phyloP scores from a whole-genome alignment of 2,888 invertebrate genomes.

The Tenthredo distinguenda region DNA sequence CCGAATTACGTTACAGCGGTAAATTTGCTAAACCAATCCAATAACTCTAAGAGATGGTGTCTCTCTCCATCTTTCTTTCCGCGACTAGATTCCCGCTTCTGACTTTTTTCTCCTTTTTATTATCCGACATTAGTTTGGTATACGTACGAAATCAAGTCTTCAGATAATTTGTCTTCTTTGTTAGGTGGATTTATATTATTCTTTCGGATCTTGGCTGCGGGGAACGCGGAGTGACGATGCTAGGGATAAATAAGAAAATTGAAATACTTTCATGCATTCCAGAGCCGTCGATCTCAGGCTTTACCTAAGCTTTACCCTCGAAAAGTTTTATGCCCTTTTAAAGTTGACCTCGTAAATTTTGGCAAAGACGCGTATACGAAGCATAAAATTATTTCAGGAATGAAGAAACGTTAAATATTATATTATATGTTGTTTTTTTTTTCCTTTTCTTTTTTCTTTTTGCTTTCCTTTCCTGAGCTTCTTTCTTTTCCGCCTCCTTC shows the following conservation, averaged over 20 bases:
- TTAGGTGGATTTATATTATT: slow-evolving; percentile 6
- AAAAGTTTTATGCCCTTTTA: slow-evolving; percentile 5
- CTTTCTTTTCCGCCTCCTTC: not conserved
- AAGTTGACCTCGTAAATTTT: slow-evolving; percentile 36
- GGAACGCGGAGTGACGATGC: not conserved
- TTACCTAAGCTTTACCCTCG: not conserved
- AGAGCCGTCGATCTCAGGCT: slow-evolving; percentile 6
- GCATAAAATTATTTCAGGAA: slow-evolving; percentile 29
- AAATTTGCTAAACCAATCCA: slow-evolving; percentile 20
- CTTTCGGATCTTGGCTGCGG: not conserved
- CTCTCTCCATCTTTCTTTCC: not conserved
- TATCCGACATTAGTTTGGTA: not conserved
- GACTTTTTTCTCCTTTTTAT: not conserved
- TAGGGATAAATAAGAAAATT: not conserved
- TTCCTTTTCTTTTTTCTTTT: not conserved
- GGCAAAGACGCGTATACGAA: slow-evolving; percentile 3
- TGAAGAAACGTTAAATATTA: not conserved
- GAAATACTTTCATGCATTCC: slow-evolving; percentile 13
- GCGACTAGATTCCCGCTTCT: slow-evolving; percentile 5
- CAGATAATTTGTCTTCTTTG: not conserved
- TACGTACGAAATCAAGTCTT: not conserved
- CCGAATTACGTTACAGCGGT: slow-evolving; percentile 17
- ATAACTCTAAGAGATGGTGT: slow-evolving; percentile 3
- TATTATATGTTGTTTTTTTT: not conserved
- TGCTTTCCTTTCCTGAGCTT: not conserved